Conservation (phyloP, 2,888 invertebrate species). For the Corbicula japonica region DNA sequence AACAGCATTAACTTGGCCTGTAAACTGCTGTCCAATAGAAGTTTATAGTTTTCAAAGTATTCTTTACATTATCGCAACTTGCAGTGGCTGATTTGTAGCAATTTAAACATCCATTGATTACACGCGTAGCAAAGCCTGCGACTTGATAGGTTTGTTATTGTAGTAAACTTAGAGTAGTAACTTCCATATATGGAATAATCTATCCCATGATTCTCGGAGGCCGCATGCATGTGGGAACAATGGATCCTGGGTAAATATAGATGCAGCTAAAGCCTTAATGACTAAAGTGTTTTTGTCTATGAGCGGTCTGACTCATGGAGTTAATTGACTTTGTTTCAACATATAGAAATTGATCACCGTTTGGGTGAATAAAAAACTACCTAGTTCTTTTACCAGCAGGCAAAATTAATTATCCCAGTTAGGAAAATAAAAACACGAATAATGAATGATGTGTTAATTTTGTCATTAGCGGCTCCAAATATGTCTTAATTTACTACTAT, state of each 20-base stretch:
- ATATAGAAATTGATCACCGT: too few species aligned
- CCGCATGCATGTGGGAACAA: constrained; percentile 56
- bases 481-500: too few species aligned
- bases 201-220: constrained; percentile 59
- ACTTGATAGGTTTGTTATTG: constrained; percentile 57
- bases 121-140: constrained; percentile 51
- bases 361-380: too few species aligned
- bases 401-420: too few species aligned
- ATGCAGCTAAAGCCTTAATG: constrained; percentile 35
- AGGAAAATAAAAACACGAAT: too few species aligned
- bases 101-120: constrained; percentile 68
- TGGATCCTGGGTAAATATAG: constrained; percentile 67
- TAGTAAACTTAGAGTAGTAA: constrained; percentile 59
- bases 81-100: constrained; percentile 61
- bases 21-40: constrained; percentile 19
- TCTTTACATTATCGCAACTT: constrained; percentile 42
- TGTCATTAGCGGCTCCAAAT: too few species aligned
- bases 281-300: constrained; percentile 47
- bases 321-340: constrained; percentile 35
- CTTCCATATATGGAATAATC: constrained; percentile 65
- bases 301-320: constrained; percentile 26
- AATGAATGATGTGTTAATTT: too few species aligned
- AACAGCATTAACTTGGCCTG: constrained; percentile 30
- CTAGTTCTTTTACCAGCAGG: too few species aligned
- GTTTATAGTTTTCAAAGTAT: constrained; percentile 29